Percentiles rank a stretch among this genome's conserved stretches.
These are phyloP conservation scores for Aphidius colemani DNA, from an alignment of 2,888 invertebrate species.

Conservation along the genomic window DNA sequence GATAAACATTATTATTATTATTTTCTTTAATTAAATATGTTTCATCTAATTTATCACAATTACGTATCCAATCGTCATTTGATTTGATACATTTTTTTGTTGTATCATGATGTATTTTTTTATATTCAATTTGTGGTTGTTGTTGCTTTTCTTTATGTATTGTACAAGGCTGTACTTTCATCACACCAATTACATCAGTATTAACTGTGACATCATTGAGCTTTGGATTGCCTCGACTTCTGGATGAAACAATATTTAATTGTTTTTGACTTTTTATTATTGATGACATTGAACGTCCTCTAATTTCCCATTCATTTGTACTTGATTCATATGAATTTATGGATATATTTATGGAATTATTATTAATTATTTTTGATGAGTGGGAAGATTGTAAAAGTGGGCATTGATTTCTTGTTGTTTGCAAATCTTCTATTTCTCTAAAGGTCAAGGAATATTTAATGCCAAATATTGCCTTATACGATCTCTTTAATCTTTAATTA, in stretches of 20 bases:
- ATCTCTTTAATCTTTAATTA: not conserved
- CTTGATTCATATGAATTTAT: not conserved
- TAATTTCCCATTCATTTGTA: not conserved
- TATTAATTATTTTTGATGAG: slow-evolving; percentile 14
- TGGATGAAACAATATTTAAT: slow-evolving; percentile 34
- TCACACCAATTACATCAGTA: slow-evolving; percentile 47
- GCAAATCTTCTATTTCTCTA: too few relatives aligned
- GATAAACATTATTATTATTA: too few relatives aligned
- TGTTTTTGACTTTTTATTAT: slow-evolving; percentile 24
- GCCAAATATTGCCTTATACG: not conserved
- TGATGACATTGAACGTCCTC: slow-evolving; percentile 1
- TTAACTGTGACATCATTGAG: slow-evolving; percentile 57
- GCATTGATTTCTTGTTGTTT: too few relatives aligned
- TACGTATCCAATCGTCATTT: slow-evolving; percentile 24
- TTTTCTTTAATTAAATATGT: slow-evolving; percentile 35
- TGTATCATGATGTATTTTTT: not conserved
- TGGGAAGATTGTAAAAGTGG: slow-evolving; percentile 22
- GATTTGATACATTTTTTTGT: not conserved
- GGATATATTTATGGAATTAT: slow-evolving; percentile 12
- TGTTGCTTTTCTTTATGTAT: slow-evolving; percentile 24
- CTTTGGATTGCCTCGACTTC: slow-evolving; percentile 46
- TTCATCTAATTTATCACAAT: slow-evolving; percentile 34
- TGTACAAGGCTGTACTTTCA: slow-evolving; percentile 52
- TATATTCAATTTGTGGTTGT: not conserved
- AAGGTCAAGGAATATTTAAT: too few relatives aligned